These are phyloP conservation scores for Thamnaconus septentrionalis DNA, from an alignment of 2,113 vertebrate genomes.

Conservation along the genomic window DNA sequence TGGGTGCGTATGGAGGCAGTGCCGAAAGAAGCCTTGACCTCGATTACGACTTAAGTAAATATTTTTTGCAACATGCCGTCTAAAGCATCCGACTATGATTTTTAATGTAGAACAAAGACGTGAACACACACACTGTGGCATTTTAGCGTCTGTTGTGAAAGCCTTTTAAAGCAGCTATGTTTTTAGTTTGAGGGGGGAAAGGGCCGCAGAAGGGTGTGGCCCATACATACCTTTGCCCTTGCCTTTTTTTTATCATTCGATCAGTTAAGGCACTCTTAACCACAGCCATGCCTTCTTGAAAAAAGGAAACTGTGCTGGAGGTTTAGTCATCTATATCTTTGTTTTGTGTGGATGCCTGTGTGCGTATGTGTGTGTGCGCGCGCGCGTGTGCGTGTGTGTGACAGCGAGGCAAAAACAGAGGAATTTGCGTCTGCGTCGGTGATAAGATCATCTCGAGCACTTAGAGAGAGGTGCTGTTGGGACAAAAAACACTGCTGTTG, in stretches of 20 bases:
- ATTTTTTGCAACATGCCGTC: constrained; percentile 35
- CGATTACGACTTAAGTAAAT: constrained; percentile 23
- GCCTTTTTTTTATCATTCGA: constrained; percentile 64
- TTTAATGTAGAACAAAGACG: constrained; percentile 41
- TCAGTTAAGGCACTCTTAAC: constrained; percentile 62
- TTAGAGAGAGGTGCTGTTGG: constrained; percentile 66
- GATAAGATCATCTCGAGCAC: constrained; percentile 68
- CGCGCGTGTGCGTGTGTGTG: constrained; percentile 9
- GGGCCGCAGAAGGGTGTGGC: constrained; percentile 60
- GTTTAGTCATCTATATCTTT: constrained; percentile 40
- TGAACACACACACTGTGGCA: constrained; percentile 29
- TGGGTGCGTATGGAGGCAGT: constrained; percentile 7
- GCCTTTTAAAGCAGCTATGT: constrained; percentile 38
- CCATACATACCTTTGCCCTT: constrained; percentile 66
- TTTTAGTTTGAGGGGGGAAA: constrained; percentile 26
- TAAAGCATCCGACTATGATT: constrained; percentile 40
- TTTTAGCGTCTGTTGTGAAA: constrained; percentile 37
- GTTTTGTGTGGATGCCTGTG: constrained; percentile 19
- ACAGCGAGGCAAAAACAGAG: constrained; percentile 38
- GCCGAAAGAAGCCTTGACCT: constrained; percentile 22
- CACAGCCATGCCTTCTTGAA: constrained; percentile 39
- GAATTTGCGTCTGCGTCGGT: constrained; percentile 60
- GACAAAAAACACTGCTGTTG: constrained; percentile 19
- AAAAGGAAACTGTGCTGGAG: constrained; percentile 45
- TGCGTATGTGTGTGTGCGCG: constrained; percentile 12